These are phyloP conservation scores for Plebejus anna DNA, from an alignment of 2,888 invertebrate species.

Conservation along the genomic window DNA sequence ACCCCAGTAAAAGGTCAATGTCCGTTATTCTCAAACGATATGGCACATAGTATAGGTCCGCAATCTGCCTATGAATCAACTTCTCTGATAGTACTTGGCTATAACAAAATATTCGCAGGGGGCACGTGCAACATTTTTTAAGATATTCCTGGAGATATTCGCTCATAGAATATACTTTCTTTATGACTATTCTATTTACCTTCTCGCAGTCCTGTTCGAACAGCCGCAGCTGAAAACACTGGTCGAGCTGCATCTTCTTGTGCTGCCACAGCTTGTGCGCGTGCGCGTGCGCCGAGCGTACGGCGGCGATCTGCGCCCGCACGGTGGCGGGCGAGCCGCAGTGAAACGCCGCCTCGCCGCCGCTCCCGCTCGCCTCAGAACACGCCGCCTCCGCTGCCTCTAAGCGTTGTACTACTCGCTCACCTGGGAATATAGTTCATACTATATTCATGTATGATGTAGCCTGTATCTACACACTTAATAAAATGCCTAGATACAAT, in stretches of 20 bases:
- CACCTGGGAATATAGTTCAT: constrained; percentile 71
- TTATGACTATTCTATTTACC: constrained; percentile 60
- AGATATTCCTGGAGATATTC: no score
- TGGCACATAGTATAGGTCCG: no score
- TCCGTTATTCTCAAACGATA: no score
- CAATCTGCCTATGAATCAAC: no score
- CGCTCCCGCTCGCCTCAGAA: constrained; percentile 83
- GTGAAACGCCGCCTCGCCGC: constrained; percentile 85
- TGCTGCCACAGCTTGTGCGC: constrained; percentile 96
- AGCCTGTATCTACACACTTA: neutral
- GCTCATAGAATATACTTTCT: no score
- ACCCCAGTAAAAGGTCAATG: no score
- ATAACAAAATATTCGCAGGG: no score
- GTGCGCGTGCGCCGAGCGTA: constrained; percentile 94
- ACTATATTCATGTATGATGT: neutral
- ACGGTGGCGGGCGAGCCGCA: constrained; percentile 86
- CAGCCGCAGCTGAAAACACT: constrained; percentile 96
- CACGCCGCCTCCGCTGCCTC: constrained; percentile 72
- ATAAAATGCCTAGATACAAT: neutral
- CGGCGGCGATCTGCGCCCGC: constrained; percentile 90
- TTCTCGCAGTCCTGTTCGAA: constrained; percentile 99
- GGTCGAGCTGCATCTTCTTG: constrained; percentile 95
- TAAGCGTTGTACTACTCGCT: constrained; percentile 83
- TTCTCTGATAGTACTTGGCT: no score
- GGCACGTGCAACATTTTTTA: no score